Percentiles rank a stretch among this genome's conserved stretches.
Conservation (phyloP, 2,113 vertebrate genomes). For the Takifugu flavidus region DNA sequence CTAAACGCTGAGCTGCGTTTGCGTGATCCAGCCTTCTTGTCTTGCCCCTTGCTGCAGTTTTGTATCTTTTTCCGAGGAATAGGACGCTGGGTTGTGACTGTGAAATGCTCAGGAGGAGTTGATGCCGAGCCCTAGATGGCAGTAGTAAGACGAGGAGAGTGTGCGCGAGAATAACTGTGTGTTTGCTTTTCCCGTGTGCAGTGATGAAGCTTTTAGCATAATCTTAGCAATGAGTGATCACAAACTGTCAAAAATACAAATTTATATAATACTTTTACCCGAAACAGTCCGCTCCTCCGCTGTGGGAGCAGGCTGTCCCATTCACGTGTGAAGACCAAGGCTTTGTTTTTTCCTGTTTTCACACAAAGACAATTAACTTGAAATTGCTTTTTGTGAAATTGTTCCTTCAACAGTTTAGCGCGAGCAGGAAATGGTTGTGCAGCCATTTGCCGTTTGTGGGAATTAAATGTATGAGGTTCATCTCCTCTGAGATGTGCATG, state of each 20-base stretch:
- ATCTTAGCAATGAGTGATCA: slow-evolving; percentile 47
- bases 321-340: slow-evolving; percentile 48
- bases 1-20: too few relatives aligned
- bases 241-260: slow-evolving; percentile 1
- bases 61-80: not conserved
- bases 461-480: slow-evolving; percentile 42
- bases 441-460: slow-evolving; percentile 38
- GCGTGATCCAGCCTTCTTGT: too few relatives aligned
- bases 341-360: slow-evolving; percentile 15
- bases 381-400: slow-evolving; percentile 63
- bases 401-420: slow-evolving; percentile 47
- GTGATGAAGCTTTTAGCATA: slow-evolving; percentile 46
- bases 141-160: slow-evolving; percentile 70
- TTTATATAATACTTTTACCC: slow-evolving; percentile 2
- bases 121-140: slow-evolving; percentile 76
- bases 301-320: too few relatives aligned
- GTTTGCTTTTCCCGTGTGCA: slow-evolving; percentile 42
- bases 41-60: too few relatives aligned
- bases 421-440: slow-evolving; percentile 45
- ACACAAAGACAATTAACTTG: slow-evolving; percentile 61
- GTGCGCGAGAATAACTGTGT: slow-evolving; percentile 26
- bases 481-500: slow-evolving; percentile 30
- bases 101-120: slow-evolving; percentile 20
- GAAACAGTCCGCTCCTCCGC: slow-evolving; percentile 7
- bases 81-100: not conserved